Percentiles rank a stretch among this genome's conserved stretches.
Evolutionary conservation across 2,888 invertebrate species (phyloP).

Genomic region (Gonocerus acuteangulatus): DNA sequence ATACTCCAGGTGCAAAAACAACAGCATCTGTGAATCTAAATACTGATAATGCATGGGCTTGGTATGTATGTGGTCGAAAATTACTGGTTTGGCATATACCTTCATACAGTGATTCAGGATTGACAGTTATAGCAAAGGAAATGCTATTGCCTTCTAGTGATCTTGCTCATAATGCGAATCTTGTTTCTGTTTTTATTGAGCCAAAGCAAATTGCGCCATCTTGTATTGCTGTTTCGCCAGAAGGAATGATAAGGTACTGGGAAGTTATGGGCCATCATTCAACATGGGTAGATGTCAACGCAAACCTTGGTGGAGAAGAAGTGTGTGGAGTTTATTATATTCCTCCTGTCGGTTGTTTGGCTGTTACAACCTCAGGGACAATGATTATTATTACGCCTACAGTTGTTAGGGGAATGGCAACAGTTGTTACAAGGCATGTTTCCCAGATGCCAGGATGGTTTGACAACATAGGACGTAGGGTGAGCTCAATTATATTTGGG

Average conservation of each 20-base stretch:
- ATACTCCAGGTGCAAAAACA: constrained; percentile 30
- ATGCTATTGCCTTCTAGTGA: constrained; percentile 85
- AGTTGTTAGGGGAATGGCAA: constrained; percentile 26
- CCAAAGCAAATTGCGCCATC: constrained; percentile 47
- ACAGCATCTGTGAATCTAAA: constrained; percentile 54
- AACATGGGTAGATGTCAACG: constrained; percentile 72
- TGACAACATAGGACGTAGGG: constrained; percentile 74
- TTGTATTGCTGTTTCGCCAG: constrained; percentile 87
- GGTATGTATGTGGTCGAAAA: constrained; percentile 78
- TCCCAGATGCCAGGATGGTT: constrained; percentile 67
- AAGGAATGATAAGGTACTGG: constrained; percentile 90
- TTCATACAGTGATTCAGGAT: constrained; percentile 26
- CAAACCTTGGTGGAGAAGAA: constrained; percentile 60
- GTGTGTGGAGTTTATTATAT: constrained; percentile 28
- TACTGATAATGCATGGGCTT: constrained; percentile 57
- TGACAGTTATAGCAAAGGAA: constrained; percentile 47
- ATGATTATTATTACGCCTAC: constrained; percentile 55
- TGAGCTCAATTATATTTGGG: constrained; percentile 75
- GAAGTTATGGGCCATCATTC: constrained; percentile 80
- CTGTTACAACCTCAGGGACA: constrained; percentile 87
- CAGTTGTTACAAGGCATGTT: constrained; percentile 1
- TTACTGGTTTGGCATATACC: constrained; percentile 70
- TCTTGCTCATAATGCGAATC: constrained; percentile 78
- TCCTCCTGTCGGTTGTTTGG: constrained; percentile 65
- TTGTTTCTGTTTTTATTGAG: constrained; percentile 63